Conservation (phyloP, 2,113 vertebrate genomes). For the Columba janthina region DNA sequence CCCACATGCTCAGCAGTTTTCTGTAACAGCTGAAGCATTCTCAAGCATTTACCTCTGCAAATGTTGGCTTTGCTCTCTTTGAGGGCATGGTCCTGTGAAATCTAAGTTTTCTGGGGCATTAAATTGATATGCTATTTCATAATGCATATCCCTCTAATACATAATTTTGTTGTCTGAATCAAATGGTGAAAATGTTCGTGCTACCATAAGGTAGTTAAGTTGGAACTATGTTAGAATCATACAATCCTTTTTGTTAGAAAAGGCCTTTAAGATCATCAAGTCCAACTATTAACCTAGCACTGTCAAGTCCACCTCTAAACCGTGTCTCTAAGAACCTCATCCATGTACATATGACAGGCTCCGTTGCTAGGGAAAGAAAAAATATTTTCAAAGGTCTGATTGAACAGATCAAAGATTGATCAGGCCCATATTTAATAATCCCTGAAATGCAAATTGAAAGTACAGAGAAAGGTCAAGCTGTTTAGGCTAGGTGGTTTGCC, state of each 20-base stretch:
- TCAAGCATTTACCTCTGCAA: slow-evolving; percentile 36
- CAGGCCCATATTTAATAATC: neutral
- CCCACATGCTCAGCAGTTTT: slow-evolving; percentile 57
- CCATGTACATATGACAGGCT: neutral
- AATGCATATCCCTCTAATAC: slow-evolving; percentile 15
- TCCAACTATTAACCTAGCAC: no score
- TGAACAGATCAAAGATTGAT: neutral
- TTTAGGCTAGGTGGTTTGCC: neutral
- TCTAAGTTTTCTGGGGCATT: slow-evolving; percentile 64
- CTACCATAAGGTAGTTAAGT: neutral
- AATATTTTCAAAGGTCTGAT: neutral
- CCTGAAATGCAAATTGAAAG: neutral
- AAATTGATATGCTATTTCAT: slow-evolving; percentile 55
- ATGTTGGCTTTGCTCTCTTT: slow-evolving; percentile 46
- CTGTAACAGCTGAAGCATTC: slow-evolving; percentile 37
- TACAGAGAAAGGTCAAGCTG: neutral
- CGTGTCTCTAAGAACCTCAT: no score
- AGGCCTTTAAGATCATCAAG: no score
- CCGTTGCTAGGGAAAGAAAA: neutral
- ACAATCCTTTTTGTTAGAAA: no score
- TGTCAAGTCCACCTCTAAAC: no score
- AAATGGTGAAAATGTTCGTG: neutral
- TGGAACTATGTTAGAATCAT: neutral
- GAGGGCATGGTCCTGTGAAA: slow-evolving; percentile 55
- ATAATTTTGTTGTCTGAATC: slow-evolving; percentile 49